These are phyloP conservation scores for Philereme transversata DNA, from an alignment of 2,888 invertebrate species.

Conservation along the genomic window DNA sequence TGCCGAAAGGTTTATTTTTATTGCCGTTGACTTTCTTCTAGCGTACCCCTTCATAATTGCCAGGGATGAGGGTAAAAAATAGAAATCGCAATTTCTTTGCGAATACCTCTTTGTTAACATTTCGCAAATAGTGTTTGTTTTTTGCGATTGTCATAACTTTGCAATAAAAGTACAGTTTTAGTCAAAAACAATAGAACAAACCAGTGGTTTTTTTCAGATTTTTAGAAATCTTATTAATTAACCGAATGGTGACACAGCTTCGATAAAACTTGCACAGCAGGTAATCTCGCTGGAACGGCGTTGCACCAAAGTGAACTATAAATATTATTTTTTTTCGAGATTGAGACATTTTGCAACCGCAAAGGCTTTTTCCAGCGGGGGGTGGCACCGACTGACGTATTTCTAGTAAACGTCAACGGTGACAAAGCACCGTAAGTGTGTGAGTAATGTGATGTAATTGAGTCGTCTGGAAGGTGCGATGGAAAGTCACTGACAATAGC, in stretches of 20 bases:
- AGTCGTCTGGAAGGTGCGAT: conserved; percentile 46
- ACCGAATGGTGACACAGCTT: conserved; percentile 28
- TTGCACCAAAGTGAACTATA: conserved; percentile 52
- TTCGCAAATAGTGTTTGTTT: conserved; percentile 48
- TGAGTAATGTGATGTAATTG: conserved; percentile 48
- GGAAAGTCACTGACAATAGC: conserved; percentile 48
- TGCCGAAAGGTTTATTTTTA: conserved; percentile 81
- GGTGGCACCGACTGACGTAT: conserved; percentile 60
- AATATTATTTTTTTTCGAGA: conserved; percentile 61
- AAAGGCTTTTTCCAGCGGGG: conserved; percentile 71
- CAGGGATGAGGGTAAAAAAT: conserved; percentile 65
- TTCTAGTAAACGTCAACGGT: conserved; percentile 66
- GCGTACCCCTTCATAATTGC: conserved; percentile 77
- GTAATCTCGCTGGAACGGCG: conserved; percentile 58
- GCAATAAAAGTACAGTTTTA: conserved; percentile 30
- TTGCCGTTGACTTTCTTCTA: conserved; percentile 75
- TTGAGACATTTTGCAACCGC: conserved; percentile 80
- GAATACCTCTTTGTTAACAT: conserved; percentile 57
- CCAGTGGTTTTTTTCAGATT: conserved; percentile 25
- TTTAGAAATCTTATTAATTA: conserved; percentile 32
- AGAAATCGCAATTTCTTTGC: conserved; percentile 57
- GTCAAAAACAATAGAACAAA: conserved; percentile 3
- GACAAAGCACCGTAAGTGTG: conserved; percentile 53
- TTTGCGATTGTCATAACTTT: conserved; percentile 45
- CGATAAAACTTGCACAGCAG: conserved; percentile 67